Evolutionary conservation across 2,888 invertebrate species (phyloP).

Genomic region (Magallana nippona): DNA sequence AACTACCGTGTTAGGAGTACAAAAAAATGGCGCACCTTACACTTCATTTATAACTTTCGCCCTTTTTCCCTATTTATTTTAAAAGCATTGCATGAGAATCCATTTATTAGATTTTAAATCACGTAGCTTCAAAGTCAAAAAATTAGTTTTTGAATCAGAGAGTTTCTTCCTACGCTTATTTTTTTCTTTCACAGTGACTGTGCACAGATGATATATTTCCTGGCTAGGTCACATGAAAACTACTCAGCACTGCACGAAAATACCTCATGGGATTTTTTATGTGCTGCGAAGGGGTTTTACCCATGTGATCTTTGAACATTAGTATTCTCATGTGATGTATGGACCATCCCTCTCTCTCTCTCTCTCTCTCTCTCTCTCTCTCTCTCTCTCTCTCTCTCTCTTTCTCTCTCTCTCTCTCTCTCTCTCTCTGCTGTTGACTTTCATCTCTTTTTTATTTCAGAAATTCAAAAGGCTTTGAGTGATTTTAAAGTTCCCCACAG

Average conservation of each 20-base stretch:
- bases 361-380: too few species aligned
- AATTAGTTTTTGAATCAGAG: background rate
- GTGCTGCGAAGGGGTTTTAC: background rate
- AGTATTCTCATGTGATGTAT: too few species aligned
- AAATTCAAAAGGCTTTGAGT: too few species aligned
- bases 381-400: too few species aligned
- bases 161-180: background rate
- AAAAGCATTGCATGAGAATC: background rate
- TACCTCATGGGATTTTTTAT: conserved; percentile 9
- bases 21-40: background rate
- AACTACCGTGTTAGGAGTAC: background rate
- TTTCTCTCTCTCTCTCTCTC: too few species aligned
- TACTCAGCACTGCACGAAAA: conserved; percentile 8
- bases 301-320: background rate
- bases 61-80: too few species aligned
- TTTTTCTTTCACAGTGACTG: background rate
- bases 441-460: too few species aligned
- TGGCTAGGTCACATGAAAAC: conserved; percentile 24
- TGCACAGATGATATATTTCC: background rate
- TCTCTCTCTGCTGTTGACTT: too few species aligned
- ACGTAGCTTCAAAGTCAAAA: too few species aligned
- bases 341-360: too few species aligned
- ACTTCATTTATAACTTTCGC: background rate
- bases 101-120: background rate
- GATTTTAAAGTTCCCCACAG: too few species aligned